phyloP scores from a whole-genome alignment of 2,888 invertebrate species.

The Stenolophus ochropezus region DNA sequence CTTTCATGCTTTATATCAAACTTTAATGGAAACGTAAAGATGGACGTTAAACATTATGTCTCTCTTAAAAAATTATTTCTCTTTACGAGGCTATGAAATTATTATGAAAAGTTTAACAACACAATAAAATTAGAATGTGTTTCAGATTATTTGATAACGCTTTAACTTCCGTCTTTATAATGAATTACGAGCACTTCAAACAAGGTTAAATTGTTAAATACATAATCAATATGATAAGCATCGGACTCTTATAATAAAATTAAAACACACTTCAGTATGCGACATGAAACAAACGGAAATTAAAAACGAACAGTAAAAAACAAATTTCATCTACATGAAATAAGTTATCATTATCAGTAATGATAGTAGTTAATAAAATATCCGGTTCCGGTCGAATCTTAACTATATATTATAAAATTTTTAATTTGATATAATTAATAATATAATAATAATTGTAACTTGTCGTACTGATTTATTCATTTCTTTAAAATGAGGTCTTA shows the following conservation, averaged over 20 bases:
- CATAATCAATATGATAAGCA: neutral
- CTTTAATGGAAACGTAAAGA: neutral
- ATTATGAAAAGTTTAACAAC: neutral
- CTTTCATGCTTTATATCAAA: neutral
- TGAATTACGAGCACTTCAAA: neutral
- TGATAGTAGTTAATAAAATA: no score
- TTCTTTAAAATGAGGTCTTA: no score
- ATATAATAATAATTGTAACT: no score
- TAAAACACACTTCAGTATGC: no score
- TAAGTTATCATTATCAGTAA: no score
- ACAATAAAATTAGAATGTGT: conserved; percentile 5
- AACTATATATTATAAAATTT: no score
- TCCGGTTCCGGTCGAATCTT: no score
- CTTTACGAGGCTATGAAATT: neutral
- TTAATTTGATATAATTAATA: no score
- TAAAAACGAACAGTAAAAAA: no score
- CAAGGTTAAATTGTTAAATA: conserved; percentile 9
- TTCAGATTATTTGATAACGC: conserved; percentile 6
- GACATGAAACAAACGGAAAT: no score
- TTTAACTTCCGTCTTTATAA: neutral
- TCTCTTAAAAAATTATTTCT: neutral
- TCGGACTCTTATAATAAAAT: neutral
- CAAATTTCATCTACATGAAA: no score
- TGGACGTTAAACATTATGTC: neutral
- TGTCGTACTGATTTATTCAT: no score